Conservation (phyloP, 1,140 invertebrate genomes). For the Drosophila malerkotliana region DNA sequence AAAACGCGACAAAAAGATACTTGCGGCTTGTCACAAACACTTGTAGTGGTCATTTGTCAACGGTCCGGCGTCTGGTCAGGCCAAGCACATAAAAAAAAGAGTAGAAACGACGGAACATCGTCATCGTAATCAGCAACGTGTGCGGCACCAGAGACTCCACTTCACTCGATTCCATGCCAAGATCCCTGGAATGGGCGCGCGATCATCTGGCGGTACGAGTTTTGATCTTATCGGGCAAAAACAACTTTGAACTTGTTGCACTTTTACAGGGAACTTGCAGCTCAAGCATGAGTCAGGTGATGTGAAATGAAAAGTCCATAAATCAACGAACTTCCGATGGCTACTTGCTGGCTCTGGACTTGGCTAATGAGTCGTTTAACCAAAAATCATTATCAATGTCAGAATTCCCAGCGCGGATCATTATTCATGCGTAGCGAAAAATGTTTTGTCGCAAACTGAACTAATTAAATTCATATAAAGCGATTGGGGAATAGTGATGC, state of each 20-base stretch:
- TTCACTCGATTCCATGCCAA: constrained; percentile 22
- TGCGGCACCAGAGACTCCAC: constrained; percentile 51
- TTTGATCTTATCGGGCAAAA: constrained; percentile 64
- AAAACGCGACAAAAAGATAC: constrained; percentile 63
- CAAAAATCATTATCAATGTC: constrained; percentile 75
- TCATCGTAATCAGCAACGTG: constrained; percentile 80
- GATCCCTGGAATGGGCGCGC: constrained; percentile 44
- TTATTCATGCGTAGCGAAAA: constrained; percentile 52
- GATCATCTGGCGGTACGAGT: constrained; percentile 41
- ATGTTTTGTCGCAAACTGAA: constrained; percentile 46
- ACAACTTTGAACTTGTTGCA: constrained; percentile 42
- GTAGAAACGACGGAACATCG: constrained; percentile 54
- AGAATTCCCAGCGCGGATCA: constrained; percentile 57
- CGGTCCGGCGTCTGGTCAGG: constrained; percentile 49
- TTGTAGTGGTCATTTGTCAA: constrained; percentile 79
- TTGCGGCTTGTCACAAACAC: constrained; percentile 81
- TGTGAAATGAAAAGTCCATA: constrained; percentile 44
- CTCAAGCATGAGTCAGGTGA: constrained; percentile 6
- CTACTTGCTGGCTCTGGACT: constrained; percentile 35
- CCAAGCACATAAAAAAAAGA: constrained; percentile 11
- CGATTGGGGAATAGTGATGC: constrained; percentile 31
- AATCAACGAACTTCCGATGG: constrained; percentile 75
- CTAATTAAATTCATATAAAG: constrained; percentile 36
- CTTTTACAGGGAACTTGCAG: constrained; percentile 38
- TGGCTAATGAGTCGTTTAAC: constrained; percentile 75